Conservation (phyloP, 2,888 invertebrate species). For the Amiota communis region DNA sequence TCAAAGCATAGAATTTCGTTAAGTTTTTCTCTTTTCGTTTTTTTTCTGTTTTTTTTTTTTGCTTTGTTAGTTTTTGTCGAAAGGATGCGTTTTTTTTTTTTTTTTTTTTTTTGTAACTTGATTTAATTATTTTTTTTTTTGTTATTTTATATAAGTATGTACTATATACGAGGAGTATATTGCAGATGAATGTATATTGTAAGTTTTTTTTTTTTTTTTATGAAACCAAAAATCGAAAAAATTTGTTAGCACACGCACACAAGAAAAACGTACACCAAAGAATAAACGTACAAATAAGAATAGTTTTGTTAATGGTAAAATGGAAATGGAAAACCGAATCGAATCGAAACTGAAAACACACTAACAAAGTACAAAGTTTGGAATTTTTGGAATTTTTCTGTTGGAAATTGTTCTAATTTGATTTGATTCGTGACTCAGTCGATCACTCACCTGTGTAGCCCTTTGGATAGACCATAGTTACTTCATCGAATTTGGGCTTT, state of each 20-base stretch:
- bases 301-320: conserved; percentile 17
- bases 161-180: too few species aligned
- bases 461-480: conserved; percentile 82
- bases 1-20: conserved; percentile 29
- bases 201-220: conserved; percentile 28
- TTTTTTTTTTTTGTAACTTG: conserved; percentile 23
- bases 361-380: conserved; percentile 22
- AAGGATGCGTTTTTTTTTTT: conserved; percentile 22
- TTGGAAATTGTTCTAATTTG: conserved; percentile 1
- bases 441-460: conserved; percentile 81
- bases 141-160: neutral
- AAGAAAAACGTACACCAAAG: conserved; percentile 51
- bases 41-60: neutral
- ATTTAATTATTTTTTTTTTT: conserved; percentile 24
- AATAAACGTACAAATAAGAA: conserved; percentile 37
- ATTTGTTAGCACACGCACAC: conserved; percentile 73
- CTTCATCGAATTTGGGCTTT: conserved; percentile 82
- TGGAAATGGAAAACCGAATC: too few species aligned
- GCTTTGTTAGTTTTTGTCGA: conserved; percentile 9
- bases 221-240: conserved; percentile 43
- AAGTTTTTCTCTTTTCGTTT: conserved; percentile 12
- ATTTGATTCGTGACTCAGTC: neutral
- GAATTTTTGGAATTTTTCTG: conserved; percentile 5
- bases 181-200: neutral
- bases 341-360: conserved; percentile 19